These are phyloP conservation scores for Cetonia aurata DNA, from an alignment of 2,888 invertebrate genomes.

Conservation along the genomic window DNA sequence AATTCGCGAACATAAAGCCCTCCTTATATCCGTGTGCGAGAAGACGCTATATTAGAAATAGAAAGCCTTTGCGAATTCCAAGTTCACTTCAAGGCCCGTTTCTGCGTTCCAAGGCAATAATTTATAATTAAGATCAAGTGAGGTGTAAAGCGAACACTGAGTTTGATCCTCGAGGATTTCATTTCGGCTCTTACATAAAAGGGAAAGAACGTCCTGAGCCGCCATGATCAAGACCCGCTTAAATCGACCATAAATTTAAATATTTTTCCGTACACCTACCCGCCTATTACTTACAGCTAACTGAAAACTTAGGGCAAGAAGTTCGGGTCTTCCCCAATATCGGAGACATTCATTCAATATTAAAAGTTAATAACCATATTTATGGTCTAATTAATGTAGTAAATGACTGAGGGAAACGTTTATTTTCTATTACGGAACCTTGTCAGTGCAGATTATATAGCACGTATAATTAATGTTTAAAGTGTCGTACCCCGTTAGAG, in stretches of 20 bases:
- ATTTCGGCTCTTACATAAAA: conserved; percentile 60
- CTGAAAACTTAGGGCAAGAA: no score
- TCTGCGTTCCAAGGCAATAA: conserved; percentile 53
- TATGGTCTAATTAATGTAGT: conserved; percentile 36
- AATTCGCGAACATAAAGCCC: background rate
- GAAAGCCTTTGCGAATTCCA: conserved; percentile 4
- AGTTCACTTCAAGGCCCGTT: background rate
- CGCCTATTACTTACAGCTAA: no score
- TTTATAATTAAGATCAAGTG: conserved; percentile 65
- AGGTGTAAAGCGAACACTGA: conserved; percentile 64
- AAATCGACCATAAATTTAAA: conserved; percentile 50
- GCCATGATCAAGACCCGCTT: conserved; percentile 39
- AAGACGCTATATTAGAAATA: background rate
- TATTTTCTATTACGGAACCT: conserved; percentile 30
- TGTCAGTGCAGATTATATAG: conserved; percentile 32
- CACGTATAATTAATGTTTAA: conserved; percentile 26
- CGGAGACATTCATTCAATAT: conserved; percentile 36
- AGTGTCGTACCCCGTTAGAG: background rate
- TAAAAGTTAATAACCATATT: conserved; percentile 35
- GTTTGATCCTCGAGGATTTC: conserved; percentile 61
- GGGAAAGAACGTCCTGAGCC: conserved; percentile 45
- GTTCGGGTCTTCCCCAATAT: conserved; percentile 10
- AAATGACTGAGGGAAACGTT: conserved; percentile 24
- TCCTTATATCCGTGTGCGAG: background rate
- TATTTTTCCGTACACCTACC: conserved; percentile 21